These are phyloP conservation scores for Drosophila hydei DNA, from an alignment of 1,140 invertebrate species.

Conservation along the genomic window DNA sequence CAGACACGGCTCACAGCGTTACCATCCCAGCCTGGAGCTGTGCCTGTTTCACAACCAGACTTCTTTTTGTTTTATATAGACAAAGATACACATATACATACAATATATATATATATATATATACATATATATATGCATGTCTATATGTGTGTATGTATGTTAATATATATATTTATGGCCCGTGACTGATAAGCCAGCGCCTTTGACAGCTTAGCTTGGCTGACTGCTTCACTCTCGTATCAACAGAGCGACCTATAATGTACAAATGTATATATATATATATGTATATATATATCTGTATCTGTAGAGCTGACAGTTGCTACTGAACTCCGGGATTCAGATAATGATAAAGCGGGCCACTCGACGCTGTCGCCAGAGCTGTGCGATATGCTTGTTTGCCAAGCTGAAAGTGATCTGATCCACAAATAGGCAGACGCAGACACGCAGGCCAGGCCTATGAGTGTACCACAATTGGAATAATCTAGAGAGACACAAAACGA, in stretches of 20 bases:
- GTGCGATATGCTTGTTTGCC: slow-evolving; percentile 58
- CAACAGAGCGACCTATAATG: slow-evolving; percentile 65
- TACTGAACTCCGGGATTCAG: slow-evolving; percentile 40
- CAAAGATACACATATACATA: background rate
- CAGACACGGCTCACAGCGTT: slow-evolving; percentile 2
- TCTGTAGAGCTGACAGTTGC: background rate
- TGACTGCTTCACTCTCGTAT: slow-evolving; percentile 17
- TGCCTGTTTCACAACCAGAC: slow-evolving; percentile 30
- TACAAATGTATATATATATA: slow-evolving; percentile 10
- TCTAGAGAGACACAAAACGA: background rate
- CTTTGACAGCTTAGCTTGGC: slow-evolving; percentile 59
- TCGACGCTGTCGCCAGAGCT: slow-evolving; percentile 26
- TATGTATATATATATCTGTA: slow-evolving; percentile 2
- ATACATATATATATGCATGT: background rate
- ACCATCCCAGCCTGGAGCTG: slow-evolving; percentile 12
- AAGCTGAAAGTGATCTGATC: slow-evolving; percentile 70
- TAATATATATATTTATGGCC: slow-evolving; percentile 34
- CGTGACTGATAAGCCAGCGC: slow-evolving; percentile 51
- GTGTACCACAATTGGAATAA: slow-evolving; percentile 3
- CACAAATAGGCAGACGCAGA: slow-evolving; percentile 42
- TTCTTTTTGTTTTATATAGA: slow-evolving; percentile 12
- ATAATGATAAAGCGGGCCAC: slow-evolving; percentile 52
- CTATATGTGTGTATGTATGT: background rate
- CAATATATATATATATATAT: slow-evolving; percentile 2
- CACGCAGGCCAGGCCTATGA: slow-evolving; percentile 16